Conservation (phyloP, 2,113 vertebrate genomes). For the Lipotes vexillifer region DNA sequence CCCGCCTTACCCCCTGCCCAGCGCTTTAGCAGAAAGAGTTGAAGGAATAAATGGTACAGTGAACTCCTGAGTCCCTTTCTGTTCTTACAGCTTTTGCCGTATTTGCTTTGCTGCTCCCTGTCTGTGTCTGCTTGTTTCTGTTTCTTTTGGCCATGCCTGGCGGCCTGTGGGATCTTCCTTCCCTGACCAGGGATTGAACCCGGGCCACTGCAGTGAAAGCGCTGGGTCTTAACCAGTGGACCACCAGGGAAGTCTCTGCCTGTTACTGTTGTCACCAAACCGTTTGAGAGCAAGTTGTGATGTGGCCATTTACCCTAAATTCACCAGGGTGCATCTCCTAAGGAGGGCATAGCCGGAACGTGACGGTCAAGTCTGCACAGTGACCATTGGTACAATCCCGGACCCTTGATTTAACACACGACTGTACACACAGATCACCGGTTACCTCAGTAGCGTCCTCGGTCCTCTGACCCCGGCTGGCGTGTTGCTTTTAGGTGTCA, state of each 20-base stretch:
- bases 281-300: neutral
- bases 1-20: fast-evolving
- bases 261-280: neutral
- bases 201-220: neutral
- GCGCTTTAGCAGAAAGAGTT: fast-evolving
- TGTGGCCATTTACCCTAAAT: neutral
- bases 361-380: neutral
- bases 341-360: neutral
- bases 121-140: neutral
- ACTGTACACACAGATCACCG: fast-evolving
- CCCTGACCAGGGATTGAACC: neutral
- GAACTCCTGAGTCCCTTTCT: fast-evolving
- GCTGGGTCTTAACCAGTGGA: neutral
- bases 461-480: neutral
- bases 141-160: neutral
- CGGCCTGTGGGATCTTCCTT: neutral
- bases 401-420: fast-evolving
- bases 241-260: neutral
- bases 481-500: fast-evolving
- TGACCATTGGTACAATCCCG: fast-evolving
- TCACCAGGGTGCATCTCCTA: neutral
- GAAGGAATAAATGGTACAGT: fast-evolving
- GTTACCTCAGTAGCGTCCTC: neutral
- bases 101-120: fast-evolving
- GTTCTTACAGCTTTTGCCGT: fast-evolving